Percentiles rank a stretch among this genome's conserved stretches.
Evolutionary conservation across 2,888 invertebrate species (phyloP).

Genomic region (Lottia scabra): DNA sequence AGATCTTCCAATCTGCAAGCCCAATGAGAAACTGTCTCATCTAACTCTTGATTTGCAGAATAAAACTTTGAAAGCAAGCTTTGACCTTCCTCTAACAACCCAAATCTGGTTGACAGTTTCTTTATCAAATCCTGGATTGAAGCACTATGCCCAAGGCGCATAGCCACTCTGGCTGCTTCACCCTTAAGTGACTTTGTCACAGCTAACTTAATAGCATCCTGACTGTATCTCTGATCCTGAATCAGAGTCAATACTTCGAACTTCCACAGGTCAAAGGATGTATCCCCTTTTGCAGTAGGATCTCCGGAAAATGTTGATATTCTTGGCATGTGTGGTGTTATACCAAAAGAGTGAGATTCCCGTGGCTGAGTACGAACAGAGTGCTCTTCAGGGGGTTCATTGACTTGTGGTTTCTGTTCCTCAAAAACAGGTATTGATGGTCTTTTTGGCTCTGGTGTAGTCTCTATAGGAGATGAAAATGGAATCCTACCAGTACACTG

Average conservation of each 20-base stretch:
- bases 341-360: too few species aligned
- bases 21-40: not conserved
- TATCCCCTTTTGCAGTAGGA: not conserved
- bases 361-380: too few species aligned
- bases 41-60: not conserved
- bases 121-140: not conserved
- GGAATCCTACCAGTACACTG: not conserved
- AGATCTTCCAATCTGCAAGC: not conserved
- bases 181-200: not conserved
- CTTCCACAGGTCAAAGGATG: not conserved
- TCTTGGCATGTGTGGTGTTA: too few species aligned
- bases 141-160: not conserved
- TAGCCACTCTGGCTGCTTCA: not conserved
- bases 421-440: too few species aligned
- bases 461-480: not conserved
- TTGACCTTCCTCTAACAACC: not conserved
- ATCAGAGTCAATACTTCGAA: not conserved
- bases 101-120: not conserved
- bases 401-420: too few species aligned
- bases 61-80: not conserved
- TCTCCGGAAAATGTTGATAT: too few species aligned
- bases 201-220: not conserved
- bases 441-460: not conserved
- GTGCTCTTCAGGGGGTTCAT: too few species aligned
- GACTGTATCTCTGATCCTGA: not conserved